Percentiles rank a stretch among this genome's conserved stretches.
Evolutionary conservation across 2,797 vertebrate species (phyloP).

Genomic region (Sebastolobus alascanus): DNA sequence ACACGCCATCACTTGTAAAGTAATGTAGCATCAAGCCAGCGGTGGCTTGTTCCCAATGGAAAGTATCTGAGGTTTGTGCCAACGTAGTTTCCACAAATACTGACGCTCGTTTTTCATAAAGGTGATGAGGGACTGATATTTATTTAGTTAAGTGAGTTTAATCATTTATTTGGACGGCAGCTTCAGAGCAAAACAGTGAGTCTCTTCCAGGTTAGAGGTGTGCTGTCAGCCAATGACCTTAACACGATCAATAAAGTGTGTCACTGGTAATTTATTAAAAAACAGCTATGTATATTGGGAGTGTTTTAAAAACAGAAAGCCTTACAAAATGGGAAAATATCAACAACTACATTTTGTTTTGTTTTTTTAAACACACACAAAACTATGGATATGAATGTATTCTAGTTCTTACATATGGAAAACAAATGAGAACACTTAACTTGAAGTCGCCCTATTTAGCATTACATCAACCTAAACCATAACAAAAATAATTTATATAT

Average conservation of each 20-base stretch:
- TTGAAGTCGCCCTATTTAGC: background rate
- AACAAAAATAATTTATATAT: no score
- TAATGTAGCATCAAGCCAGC: conserved; percentile 10
- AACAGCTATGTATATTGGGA: no score
- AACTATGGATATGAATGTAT: background rate
- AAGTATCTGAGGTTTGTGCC: background rate
- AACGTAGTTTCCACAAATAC: background rate
- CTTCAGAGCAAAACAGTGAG: background rate
- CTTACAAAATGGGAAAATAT: no score
- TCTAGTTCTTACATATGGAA: background rate
- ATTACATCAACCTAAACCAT: background rate
- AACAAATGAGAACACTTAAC: background rate
- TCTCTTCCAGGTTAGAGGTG: background rate
- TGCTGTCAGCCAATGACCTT: background rate
- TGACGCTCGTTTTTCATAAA: background rate
- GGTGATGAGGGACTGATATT: no score
- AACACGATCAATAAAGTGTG: no score
- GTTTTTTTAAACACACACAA: background rate
- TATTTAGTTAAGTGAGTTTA: no score
- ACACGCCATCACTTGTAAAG: conserved; percentile 22
- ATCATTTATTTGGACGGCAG: background rate
- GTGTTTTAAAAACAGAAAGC: no score
- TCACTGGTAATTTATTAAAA: no score
- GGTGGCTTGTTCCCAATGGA: background rate
- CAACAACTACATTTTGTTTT: no score